Evolutionary conservation across 2,113 vertebrate genomes (phyloP), one percentile per base, ranked within the genome.

Genomic region (Takifugu flavidus): DNA sequence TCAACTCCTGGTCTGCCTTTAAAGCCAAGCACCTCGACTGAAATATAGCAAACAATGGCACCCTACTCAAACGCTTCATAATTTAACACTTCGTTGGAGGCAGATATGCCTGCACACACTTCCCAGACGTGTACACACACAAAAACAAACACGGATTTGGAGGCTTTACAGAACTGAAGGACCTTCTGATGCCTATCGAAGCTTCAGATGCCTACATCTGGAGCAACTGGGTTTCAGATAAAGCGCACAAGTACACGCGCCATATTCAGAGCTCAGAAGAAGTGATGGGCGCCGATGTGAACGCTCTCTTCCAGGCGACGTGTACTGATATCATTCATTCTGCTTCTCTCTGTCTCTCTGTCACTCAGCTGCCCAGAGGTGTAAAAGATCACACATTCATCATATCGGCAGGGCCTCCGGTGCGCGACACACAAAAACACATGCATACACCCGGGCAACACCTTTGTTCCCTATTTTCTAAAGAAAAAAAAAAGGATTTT

Each of bases 351-450:
- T 66, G 59, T 74, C 75, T 74, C 6, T 78, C 55, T 67, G 77
- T 79, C 82, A 78, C 80, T 90, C 77, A 85, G 61, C 82, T 2
- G 67, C 85, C 82, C 72, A 80, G 80, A 82, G 75, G 76, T 83
- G 80, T 86, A 64, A 53, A 74, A 84, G 71, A 84, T 84, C 80
- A 83, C 45, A 78, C 74, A 80, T 82, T 83, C 74, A 78, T 83
- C 74, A 80, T 80, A 77, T 82, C 76, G 76, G 56, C 57, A 72
- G 56, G 79, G 72, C 67, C 49, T 53, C 55, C 25, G 15, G 59
- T 73, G 68, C 68, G 51, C 54, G 61, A 70, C 34, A 10, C 49
- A 44, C 49, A 67, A 20, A 46, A 28, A 50, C 50, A 47, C 55
- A 47, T 34, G 46, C 70, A 68, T 49, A 51, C 58, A 49, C 63